Evolutionary conservation across 2,888 invertebrate genomes (phyloP).

Genomic region (Drosophila lacicola): DNA sequence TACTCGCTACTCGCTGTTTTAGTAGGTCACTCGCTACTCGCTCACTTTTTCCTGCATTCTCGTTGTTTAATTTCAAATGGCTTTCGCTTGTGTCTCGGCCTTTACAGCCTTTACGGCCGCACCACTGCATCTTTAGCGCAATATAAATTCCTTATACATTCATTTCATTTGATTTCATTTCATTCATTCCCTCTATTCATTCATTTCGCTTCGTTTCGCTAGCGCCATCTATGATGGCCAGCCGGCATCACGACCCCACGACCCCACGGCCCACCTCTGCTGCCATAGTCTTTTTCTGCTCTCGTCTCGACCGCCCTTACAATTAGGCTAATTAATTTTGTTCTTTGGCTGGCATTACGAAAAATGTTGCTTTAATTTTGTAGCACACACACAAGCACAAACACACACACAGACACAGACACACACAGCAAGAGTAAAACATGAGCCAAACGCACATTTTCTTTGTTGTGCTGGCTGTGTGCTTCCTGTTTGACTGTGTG

Average conservation of each 20-base stretch:
- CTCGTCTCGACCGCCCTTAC: slow-evolving; percentile 68
- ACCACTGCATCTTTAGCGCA: slow-evolving; percentile 54
- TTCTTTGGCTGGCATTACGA: slow-evolving; percentile 76
- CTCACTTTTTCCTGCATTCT: neutral
- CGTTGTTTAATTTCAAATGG: neutral
- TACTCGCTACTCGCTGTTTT: neutral
- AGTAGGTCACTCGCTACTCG: neutral
- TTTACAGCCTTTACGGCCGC: slow-evolving; percentile 6
- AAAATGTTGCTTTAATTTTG: slow-evolving; percentile 80
- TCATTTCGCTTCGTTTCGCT: slow-evolving; percentile 63
- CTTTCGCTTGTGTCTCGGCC: neutral
- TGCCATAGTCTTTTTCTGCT: slow-evolving; percentile 3
- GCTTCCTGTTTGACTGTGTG: slow-evolving; percentile 58
- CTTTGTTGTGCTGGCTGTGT: slow-evolving; percentile 61
- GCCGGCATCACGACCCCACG: slow-evolving; percentile 16
- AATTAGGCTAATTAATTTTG: slow-evolving; percentile 82
- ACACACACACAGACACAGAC: slow-evolving; percentile 19
- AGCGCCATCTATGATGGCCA: slow-evolving; percentile 43
- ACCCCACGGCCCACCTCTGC: slow-evolving; percentile 1
- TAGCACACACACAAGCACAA: slow-evolving; percentile 49
- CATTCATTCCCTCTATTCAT: slow-evolving; percentile 55
- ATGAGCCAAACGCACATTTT: slow-evolving; percentile 68
- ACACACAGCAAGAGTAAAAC: slow-evolving; percentile 19
- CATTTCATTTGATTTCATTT: slow-evolving; percentile 50
- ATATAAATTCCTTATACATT: slow-evolving; percentile 73